phyloP scores from a whole-genome alignment of 2,888 invertebrate genomes.

The Belgica antarctica region DNA sequence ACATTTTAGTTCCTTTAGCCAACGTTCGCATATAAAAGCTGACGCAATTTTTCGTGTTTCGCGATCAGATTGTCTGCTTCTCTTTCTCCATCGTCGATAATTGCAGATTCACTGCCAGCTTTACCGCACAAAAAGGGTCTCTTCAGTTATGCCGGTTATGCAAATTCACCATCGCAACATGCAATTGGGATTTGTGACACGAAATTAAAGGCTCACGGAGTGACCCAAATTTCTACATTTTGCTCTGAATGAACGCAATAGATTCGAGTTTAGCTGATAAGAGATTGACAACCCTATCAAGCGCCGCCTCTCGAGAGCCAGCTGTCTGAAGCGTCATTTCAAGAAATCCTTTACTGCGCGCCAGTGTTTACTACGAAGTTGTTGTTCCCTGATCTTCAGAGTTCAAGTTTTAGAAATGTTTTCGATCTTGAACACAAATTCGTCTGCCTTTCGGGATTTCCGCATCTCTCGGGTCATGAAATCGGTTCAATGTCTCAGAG shows the following conservation, averaged over 20 bases:
- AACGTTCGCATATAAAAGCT: neutral
- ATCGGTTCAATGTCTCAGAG: no score
- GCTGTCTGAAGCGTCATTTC: slow-evolving; percentile 15
- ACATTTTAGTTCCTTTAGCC: no score
- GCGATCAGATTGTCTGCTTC: neutral
- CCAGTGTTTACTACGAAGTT: neutral
- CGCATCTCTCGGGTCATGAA: no score
- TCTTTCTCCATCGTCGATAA: neutral
- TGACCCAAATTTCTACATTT: neutral
- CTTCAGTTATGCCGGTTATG: neutral
- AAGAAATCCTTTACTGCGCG: neutral
- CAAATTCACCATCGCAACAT: neutral
- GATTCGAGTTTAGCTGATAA: neutral
- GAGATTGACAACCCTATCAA: neutral
- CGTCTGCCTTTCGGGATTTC: no score
- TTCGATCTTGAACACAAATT: no score
- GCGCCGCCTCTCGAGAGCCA: neutral
- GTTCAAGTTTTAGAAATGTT: no score
- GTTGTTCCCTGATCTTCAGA: no score
- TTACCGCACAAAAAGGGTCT: no score
- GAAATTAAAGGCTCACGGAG: neutral
- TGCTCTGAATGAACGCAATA: neutral
- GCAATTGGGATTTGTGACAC: neutral
- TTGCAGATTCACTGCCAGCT: no score
- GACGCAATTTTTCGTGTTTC: neutral